Conservation (phyloP, 2,797 vertebrate genomes). For the Echeneis naucrates region DNA sequence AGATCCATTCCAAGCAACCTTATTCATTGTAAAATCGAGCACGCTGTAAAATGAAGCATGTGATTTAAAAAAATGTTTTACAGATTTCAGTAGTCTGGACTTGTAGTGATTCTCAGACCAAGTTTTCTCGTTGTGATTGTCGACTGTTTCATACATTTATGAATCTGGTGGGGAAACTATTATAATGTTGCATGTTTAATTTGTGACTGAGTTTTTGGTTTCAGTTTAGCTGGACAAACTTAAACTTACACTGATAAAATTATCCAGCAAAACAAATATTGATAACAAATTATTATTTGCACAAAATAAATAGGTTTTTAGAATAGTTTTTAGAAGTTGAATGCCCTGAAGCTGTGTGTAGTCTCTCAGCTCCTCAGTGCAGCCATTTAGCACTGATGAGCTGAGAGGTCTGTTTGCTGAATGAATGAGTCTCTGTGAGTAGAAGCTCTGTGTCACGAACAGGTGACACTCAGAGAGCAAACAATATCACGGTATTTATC, state of each 20-base stretch:
- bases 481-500: conserved; percentile 23
- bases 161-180: background rate
- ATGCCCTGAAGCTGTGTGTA: background rate
- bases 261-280: conserved; percentile 10
- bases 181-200: background rate
- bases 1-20: conserved; percentile 11
- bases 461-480: conserved; percentile 35
- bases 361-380: conserved; percentile 4
- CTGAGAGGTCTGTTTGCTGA: conserved; percentile 45
- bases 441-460: conserved; percentile 37
- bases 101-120: background rate
- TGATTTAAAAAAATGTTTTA: conserved; percentile 1
- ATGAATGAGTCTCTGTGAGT: conserved; percentile 31
- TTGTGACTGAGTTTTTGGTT: conserved; percentile 1
- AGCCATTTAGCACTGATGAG: conserved; percentile 26
- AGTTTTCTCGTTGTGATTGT: background rate
- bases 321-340: background rate
- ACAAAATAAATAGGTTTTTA: too few relatives aligned
- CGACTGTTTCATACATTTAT: background rate
- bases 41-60: conserved; percentile 5
- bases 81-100: conserved; percentile 3
- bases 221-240: conserved; percentile 4
- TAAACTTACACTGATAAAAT: conserved; percentile 16
- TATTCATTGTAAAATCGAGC: conserved; percentile 19
- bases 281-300: background rate